phyloP scores from a whole-genome alignment of 2,888 invertebrate species.

The Lycocerus yunnanus region DNA sequence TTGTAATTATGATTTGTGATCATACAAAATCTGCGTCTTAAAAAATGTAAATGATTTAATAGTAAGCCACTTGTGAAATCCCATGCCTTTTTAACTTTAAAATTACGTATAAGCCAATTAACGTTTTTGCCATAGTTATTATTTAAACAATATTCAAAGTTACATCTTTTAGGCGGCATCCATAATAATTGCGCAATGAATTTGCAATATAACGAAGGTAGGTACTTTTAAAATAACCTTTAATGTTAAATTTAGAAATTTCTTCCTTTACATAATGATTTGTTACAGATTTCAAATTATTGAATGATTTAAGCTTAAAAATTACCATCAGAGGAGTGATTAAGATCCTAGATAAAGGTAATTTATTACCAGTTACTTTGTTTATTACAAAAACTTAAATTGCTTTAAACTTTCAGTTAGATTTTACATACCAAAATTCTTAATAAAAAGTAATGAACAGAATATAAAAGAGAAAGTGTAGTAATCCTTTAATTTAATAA shows the following conservation, averaged over 20 bases:
- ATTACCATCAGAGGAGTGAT: neutral
- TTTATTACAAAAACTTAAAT: neutral
- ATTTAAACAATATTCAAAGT: neutral
- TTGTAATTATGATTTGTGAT: neutral
- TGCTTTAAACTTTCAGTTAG: neutral
- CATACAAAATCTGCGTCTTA: neutral
- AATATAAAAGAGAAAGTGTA: neutral
- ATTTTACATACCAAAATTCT: neutral
- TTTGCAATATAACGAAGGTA: neutral
- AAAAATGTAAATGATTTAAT: neutral
- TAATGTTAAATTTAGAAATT: neutral
- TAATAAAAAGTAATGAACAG: neutral
- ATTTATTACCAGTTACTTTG: neutral
- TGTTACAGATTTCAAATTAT: neutral
- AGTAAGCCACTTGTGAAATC: neutral
- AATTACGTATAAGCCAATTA: neutral
- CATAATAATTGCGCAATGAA: neutral
- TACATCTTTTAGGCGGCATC: neutral
- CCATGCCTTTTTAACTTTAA: neutral
- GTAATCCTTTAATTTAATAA: neutral
- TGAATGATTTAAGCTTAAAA: neutral
- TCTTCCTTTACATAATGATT: neutral
- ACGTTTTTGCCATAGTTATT: neutral
- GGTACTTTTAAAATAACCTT: neutral
- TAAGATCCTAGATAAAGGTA: neutral